Base-by-base conservation (phyloP, 35 echinoderm and acorn worm genomes). In the Patiria miniata region DNA sequence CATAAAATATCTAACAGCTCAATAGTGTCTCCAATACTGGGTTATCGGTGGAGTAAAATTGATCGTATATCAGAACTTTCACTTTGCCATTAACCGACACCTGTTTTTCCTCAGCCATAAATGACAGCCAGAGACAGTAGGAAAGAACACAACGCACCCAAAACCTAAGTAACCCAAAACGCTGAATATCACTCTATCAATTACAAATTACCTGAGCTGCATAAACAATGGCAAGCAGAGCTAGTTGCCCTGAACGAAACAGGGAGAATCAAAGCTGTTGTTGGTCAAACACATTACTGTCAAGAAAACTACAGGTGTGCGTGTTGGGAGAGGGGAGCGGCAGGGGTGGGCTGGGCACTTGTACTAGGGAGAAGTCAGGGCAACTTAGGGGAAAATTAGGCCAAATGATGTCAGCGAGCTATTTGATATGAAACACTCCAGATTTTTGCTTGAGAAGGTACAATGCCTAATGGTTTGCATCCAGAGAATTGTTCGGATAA, bases 231-330 rank as follows among this genome's bases (percentile, higher is more conserved):
- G 65, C 29, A 23, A 73, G 34, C 7, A 34, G 29, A 73, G 65
- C 65, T 23, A 73, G 65, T 26, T 18, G 65, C 65, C 65, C 26
- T 26, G 65, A 28, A 14, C 65, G 26, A 23, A 34, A 34, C 8
- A 47, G 42, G 42, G 42, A 12, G 29, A 10, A 32, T 34, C 65
- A 73, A 30, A 73, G 23, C 26, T 26, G 34, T 73, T 73, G 65
- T 73, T 73, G 23, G 65, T 26, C 21, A 30, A 30, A 73, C 26
- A 73, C 65, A 73, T 73, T 73, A 73, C 65, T 73, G 65, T 73
- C 65, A 73, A 34, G 34, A 26, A 22, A 15, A 26, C 65, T 34
- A 30, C 57, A 60, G 57, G 57, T 60, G 28, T 60, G 65, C 19
- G 10, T 32, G 26, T 73, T 4, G 12, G 42, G 42, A 47, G 12